These are phyloP conservation scores for Drosophila mettleri DNA, from an alignment of 2,888 invertebrate species.

Conservation along the genomic window DNA sequence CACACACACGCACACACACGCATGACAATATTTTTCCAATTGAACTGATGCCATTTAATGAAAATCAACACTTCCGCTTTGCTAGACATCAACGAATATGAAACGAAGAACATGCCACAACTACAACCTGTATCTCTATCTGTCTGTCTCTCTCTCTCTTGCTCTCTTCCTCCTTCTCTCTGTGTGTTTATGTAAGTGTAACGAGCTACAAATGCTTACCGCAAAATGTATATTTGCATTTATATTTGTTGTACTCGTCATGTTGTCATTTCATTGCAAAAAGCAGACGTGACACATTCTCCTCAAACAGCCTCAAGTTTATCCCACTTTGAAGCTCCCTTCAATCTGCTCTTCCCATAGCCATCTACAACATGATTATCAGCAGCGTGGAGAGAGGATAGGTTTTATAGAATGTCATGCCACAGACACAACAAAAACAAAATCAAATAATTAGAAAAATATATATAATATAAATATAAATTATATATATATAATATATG, in stretches of 20 bases:
- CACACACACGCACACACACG: slow-evolving; percentile 13
- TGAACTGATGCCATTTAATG: slow-evolving; percentile 69
- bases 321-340: not conserved
- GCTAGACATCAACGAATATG: slow-evolving; percentile 39
- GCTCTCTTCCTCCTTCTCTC: slow-evolving; percentile 7
- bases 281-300: slow-evolving; percentile 70
- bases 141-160: not conserved
- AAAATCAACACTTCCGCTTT: slow-evolving; percentile 76
- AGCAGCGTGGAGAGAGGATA: not conserved
- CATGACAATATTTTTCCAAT: slow-evolving; percentile 67
- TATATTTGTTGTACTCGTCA: slow-evolving; percentile 62
- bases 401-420: not conserved
- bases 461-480: too few relatives aligned
- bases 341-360: not conserved
- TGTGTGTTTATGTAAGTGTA: slow-evolving; percentile 41
- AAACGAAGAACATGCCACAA: slow-evolving; percentile 24
- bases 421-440: not conserved
- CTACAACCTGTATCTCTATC: slow-evolving; percentile 21
- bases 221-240: slow-evolving; percentile 73
- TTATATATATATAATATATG: not conserved
- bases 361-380: not conserved
- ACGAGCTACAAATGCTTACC: slow-evolving; percentile 75
- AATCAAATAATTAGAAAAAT: too few relatives aligned
- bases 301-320: slow-evolving; percentile 31
- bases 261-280: slow-evolving; percentile 60